phyloP scores from a whole-genome alignment of 2,797 vertebrate species.

The Poecilia wingei region DNA sequence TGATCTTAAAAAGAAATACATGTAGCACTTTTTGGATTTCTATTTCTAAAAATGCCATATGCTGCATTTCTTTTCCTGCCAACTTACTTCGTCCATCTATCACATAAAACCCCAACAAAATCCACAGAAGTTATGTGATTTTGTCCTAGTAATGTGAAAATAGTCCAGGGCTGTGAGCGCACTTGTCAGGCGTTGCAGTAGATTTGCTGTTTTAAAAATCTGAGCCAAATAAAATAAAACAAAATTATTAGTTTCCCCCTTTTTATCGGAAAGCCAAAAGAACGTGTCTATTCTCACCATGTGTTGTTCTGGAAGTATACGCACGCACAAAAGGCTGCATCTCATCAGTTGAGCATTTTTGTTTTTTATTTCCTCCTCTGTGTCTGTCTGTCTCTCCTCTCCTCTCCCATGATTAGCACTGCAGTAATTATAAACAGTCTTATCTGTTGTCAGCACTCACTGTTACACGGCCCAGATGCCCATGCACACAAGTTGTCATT shows the following conservation, averaged over 20 bases:
- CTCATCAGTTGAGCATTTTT: slow-evolving; percentile 70
- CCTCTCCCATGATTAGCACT: slow-evolving; percentile 80
- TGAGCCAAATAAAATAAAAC: neutral
- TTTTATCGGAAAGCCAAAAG: slow-evolving; percentile 7
- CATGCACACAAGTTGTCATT: slow-evolving; percentile 48
- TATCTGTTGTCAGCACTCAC: slow-evolving; percentile 86
- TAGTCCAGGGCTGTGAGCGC: neutral
- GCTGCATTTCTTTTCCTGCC: neutral
- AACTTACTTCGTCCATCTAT: neutral
- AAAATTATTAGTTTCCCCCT: neutral
- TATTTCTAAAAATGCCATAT: neutral
- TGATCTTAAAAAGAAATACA: neutral
- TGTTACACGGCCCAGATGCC: slow-evolving; percentile 82
- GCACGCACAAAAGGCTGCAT: slow-evolving; percentile 61
- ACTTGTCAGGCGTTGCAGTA: neutral
- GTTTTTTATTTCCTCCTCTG: slow-evolving; percentile 68
- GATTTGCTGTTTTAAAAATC: neutral
- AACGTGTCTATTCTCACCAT: slow-evolving; percentile 27
- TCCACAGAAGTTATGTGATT: neutral
- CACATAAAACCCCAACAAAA: neutral
- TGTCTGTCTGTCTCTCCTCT: slow-evolving; percentile 80
- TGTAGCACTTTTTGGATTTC: neutral
- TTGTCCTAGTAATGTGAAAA: neutral
- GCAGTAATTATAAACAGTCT: slow-evolving; percentile 87
- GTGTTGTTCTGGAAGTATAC: slow-evolving; percentile 23